phyloP scores from a whole-genome alignment of 2,113 vertebrate species.

The Bostrychus sinensis region DNA sequence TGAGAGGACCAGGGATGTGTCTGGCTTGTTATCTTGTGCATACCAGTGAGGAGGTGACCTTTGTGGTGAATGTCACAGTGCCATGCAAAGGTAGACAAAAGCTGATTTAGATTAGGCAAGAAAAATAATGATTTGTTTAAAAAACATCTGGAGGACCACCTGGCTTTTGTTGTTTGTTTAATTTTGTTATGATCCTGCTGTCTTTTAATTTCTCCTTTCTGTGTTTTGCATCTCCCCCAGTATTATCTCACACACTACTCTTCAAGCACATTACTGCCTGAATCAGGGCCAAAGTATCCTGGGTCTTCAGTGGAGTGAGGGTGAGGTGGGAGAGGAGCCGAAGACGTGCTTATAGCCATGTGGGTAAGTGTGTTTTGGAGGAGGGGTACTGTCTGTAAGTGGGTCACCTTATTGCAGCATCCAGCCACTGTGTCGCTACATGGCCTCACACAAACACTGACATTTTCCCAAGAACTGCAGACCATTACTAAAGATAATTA shows the following conservation, averaged over 20 bases:
- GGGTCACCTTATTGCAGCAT: constrained; percentile 76
- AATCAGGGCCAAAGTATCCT: constrained; percentile 76
- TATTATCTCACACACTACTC: constrained; percentile 31
- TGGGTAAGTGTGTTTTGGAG: constrained; percentile 34
- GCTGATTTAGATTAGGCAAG: constrained; percentile 36
- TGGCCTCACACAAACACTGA: constrained; percentile 40
- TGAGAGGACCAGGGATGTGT: constrained; percentile 29
- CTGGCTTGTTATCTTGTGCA: constrained; percentile 57
- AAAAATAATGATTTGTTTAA: constrained; percentile 13
- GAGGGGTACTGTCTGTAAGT: constrained; percentile 66
- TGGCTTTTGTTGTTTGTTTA: background rate
- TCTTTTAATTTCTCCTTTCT: constrained; percentile 2
- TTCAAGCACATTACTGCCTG: constrained; percentile 63
- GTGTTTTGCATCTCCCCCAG: background rate
- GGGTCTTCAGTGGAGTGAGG: constrained; percentile 45
- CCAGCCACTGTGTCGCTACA: constrained; percentile 60
- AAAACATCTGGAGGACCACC: background rate
- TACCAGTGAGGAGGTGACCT: constrained; percentile 63
- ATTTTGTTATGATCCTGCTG: background rate
- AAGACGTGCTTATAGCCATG: constrained; percentile 35
- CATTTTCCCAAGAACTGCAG: constrained; percentile 21
- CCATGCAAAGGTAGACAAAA: constrained; percentile 29
- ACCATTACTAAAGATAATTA: constrained; percentile 15
- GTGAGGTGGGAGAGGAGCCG: constrained; percentile 48
- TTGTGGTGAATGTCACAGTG: constrained; percentile 64